Evolutionary conservation across 2,113 vertebrate species (phyloP), one percentile per base, ranked within the genome.

Genomic region (Antechinus stuartii): DNA sequence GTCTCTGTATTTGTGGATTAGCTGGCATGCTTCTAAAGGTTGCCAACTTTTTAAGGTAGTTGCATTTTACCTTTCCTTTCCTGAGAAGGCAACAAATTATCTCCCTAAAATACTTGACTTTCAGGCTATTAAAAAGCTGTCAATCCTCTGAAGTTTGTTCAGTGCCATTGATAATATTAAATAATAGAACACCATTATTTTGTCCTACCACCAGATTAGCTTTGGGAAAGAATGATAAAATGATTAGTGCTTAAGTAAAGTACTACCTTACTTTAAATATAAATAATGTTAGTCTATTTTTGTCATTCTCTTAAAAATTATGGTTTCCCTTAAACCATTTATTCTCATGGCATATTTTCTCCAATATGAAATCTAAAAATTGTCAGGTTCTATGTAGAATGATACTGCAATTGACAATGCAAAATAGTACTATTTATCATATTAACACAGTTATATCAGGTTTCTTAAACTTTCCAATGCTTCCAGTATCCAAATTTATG

Each of bases 271-370:
- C 56, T 30, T n/a, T 94, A 8, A 90, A 19, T 23, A 1, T 90
- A 92, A 89, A 42, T 91, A 89, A 47, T 91, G 53, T 94, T 35
- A 93, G 24, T 95, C 42, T 90, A 8, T 54, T 96, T 94, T 95
- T 57, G 25, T 90, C 22, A 42, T 54, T 94, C 22, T 54, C 53
- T 54, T 76, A 93, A 89, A 92, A 68, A 55, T 76, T 89, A 9
- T 92, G 46, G 42, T 46, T 76, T 92, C 57, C 90, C 57, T 95
- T 30, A 2, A 84, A 24, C 92, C n/a, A 76, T 89, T 91, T 94
- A 47, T 50, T 47, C 49, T 90, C 24, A 90, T 90, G 30, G 90
- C 27, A 27, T 90, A 47, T 92, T 93, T 8, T 91, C 25, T 90
- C 52, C 90, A 47, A 94, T 54, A 46, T 57, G 47, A 30, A 24